Evolutionary conservation across 2,113 vertebrate genomes (phyloP), one percentile per base, ranked within the genome.

Genomic region (Nothoprocta perdicaria): DNA sequence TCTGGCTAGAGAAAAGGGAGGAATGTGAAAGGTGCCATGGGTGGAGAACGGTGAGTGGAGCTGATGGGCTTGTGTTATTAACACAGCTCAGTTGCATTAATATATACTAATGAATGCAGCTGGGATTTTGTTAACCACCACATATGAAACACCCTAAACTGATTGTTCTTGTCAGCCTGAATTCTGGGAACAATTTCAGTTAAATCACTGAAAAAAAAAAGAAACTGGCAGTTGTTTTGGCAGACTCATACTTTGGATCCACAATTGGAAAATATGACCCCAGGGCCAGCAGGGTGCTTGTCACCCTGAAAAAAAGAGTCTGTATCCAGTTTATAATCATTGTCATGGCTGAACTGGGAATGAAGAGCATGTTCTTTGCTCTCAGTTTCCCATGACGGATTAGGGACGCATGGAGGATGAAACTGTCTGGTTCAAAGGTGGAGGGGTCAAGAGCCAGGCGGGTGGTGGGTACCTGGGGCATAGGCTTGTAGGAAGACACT

Each of bases 321-420:
- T 50, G 2, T 26, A 65, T 41, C 9, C 12, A 27, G 8, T 86
- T 77, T 61, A 33, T 50, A 57, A 52, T 52, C 35, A 38, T 81
- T 38, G 13, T 35, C 38, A 10, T 40, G 18, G 4, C 22, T 71
- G 2, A 74, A 14, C 18, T n/a, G 45, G 23, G 18, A 60, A 29
- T 50, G 69, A 31, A 23, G 8, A 35, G 1, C 13, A 46, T 0
- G 0, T 33, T 18, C 7, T 48, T 13, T 27, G 4, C 14, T 67
- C 7, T 11, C 53, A 40, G 6, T 33, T 68, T 58, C 19, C n/a
- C 19, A 27, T 16, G 31, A 3, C 72, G 27, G 21, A 43, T 14
- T 35, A 67, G 6, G 40, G 17, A 76, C 63, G 1, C 0, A 0
- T 60, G 19, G 41, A 35, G 19, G 58, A 63, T 9, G 4, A 68